Evolutionary conservation across 2,888 invertebrate species (phyloP).

Genomic region (Andrena marginata): DNA sequence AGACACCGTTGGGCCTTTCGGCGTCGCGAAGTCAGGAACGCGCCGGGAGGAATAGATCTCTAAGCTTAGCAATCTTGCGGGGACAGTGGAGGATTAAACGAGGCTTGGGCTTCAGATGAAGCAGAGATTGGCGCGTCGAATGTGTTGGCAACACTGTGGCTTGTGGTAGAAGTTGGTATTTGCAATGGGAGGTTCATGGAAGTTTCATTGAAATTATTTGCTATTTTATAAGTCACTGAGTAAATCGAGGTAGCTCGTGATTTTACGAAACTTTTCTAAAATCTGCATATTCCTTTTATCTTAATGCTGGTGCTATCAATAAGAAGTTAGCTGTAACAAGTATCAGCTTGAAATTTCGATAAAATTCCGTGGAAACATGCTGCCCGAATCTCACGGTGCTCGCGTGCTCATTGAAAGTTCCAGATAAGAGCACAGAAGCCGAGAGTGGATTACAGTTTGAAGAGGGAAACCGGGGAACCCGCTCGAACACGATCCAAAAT

Average conservation of each 20-base stretch:
- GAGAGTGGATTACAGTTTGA: not conserved
- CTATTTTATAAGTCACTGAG: no score
- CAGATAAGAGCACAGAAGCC: slow-evolving; percentile 19
- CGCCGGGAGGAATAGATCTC: slow-evolving; percentile 22
- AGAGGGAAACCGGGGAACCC: not conserved
- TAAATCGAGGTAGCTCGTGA: not conserved
- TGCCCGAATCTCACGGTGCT: not conserved
- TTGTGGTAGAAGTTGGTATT: no score
- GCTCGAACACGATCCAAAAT: slow-evolving; percentile 24
- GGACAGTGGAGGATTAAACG: slow-evolving; percentile 18
- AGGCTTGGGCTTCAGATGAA: not conserved
- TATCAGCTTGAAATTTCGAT: not conserved
- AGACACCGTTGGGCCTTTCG: not conserved
- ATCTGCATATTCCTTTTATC: not conserved
- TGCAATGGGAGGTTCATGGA: no score
- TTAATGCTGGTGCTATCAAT: not conserved
- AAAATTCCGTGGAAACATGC: not conserved
- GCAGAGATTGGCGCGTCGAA: no score
- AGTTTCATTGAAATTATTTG: no score
- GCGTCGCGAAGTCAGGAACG: not conserved
- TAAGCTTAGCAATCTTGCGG: slow-evolving; percentile 17
- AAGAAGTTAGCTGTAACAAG: not conserved
- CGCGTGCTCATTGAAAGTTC: slow-evolving; percentile 35
- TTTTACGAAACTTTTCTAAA: no score
- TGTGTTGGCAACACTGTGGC: no score